Base-by-base conservation (phyloP, 53 echinoderm and acorn worm species). In the Stichopus horrens region DNA sequence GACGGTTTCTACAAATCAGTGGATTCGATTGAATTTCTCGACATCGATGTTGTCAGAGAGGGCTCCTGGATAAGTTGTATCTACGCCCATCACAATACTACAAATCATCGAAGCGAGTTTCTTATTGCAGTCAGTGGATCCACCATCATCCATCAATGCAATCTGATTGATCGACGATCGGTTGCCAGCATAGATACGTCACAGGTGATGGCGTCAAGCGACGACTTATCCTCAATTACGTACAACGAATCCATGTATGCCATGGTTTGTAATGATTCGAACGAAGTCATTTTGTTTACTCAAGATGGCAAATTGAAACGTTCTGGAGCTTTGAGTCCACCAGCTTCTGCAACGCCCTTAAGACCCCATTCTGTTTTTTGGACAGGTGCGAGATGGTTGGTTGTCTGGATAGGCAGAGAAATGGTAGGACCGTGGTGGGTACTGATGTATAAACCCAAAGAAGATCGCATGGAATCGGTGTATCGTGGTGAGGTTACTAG, bases 301-400 rank as follows among this genome's bases (percentile, higher is more conserved):
- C 9, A 51, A 4, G 77, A 76, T 54, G 77, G 77, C 77, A 76
- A 6, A 9, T 4, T 76, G 5, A 21, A 5, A 16, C 77, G 52
- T 23, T 53, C 18, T 76, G 77, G 77, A n/a, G 21, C 52, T 13
- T 76, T 76, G 21, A 76, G 54, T 9, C 77, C 77, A 11, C 77
- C 77, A 14, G 77, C 52, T 10, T 7, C 9, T 76, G 6, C 77
- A 51, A 53, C 77, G 16, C 5, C 52, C 3, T 7, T 51, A 13
- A 10, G 4, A 16, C 52, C 77, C 51, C 18, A 8, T 9, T 53
- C 77, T 51, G 77, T 76, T 7, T 76, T 76, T 54, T 76, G 77
- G 77, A 76, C 53, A 52, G 77, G 77, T n/a, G 77, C 77, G 5
- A 9, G 77, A 54, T 76, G 77, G 77, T 51, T 76, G 77, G 77